A percentile compares a stretch with the other conserved stretches of the same genome.
phyloP scores from a whole-genome alignment of 1,140 invertebrate species.

The Tribolium madens region DNA sequence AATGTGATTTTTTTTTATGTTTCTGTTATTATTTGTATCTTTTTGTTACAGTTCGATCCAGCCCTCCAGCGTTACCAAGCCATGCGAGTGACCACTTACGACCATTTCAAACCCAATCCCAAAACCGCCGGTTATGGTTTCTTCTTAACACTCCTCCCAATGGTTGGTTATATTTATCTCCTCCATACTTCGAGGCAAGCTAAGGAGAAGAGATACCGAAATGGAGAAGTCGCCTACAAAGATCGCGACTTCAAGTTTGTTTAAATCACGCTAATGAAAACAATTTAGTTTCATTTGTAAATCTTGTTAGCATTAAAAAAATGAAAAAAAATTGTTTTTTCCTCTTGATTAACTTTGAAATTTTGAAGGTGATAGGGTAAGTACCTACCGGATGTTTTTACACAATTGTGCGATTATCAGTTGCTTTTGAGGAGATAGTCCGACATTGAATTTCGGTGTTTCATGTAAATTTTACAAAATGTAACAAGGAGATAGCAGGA shows the following conservation, averaged over 20 bases:
- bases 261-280: constrained; percentile 36
- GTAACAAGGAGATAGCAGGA: no score
- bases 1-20: no score
- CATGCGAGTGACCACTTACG: constrained; percentile 73
- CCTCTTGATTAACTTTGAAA: no score
- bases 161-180: constrained; percentile 69
- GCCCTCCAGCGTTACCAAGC: constrained; percentile 78
- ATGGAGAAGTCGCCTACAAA: constrained; percentile 78
- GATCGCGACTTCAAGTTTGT: constrained; percentile 75
- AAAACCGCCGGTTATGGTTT: constrained; percentile 71
- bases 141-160: constrained; percentile 70
- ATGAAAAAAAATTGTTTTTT: not conserved
- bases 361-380: not conserved
- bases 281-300: constrained; percentile 7
- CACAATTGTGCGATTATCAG: not conserved
- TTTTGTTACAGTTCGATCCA: constrained; percentile 79
- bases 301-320: not conserved
- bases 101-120: constrained; percentile 77
- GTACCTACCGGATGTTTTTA: constrained; percentile 4
- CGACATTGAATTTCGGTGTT: not conserved
- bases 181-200: constrained; percentile 69
- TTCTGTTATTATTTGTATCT: no score
- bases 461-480: no score
- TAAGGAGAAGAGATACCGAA: constrained; percentile 72
- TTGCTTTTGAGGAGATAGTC: not conserved